Evolutionary conservation across 2,113 vertebrate genomes (phyloP), one percentile per base, ranked within the genome.

Genomic region (Grantiella picta): DNA sequence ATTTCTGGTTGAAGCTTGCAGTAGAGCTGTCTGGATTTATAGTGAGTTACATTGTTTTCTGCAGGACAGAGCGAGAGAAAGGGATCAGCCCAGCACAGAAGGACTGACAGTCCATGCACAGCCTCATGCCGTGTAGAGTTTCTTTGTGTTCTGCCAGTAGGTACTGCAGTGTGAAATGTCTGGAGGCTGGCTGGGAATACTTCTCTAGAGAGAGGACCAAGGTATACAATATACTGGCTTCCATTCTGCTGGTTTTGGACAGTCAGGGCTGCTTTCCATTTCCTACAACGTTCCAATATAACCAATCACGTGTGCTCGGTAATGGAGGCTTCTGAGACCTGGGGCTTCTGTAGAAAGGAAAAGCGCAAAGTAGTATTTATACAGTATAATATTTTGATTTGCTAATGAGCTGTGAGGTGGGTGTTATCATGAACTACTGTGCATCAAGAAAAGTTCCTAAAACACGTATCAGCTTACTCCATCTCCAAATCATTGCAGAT

Each of bases 311-410:
- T 94, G 52, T 38, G 63, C 56, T 70, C 12, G 5, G 69, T 92
- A 93, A 81, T 66, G 83, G 91, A 95, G 66, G 89, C 70, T 94
- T 87, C 90, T 93, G 87, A 93, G 88, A 92, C 90, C 53, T 71
- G 45, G 49, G 82, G 71, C 91, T 97, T 94, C 94, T 95, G 71
- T 89, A 44, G 91, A 84, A 94, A 70, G 73, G 87, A 77, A 94
- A 96, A 82, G 81, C 96, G 95, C 78, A 92, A 84, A 94, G 86
- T 73, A 91, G 38, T 94, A 90, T 96, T 95, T 97, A 90, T 88
- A 66, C 90, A 92, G 84, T 77, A 29, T 95, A 94, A 93, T 95
- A 90, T 93, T 97, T 95, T 95, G 87, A 96, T 95, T 97, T 1
- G 24, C 71, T 96, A 96, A 92, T 93, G 85, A 86, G 59, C 90